These are phyloP conservation scores for Acipenser oxyrinchus DNA, from an alignment of 2,797 vertebrate species.

Conservation along the genomic window DNA sequence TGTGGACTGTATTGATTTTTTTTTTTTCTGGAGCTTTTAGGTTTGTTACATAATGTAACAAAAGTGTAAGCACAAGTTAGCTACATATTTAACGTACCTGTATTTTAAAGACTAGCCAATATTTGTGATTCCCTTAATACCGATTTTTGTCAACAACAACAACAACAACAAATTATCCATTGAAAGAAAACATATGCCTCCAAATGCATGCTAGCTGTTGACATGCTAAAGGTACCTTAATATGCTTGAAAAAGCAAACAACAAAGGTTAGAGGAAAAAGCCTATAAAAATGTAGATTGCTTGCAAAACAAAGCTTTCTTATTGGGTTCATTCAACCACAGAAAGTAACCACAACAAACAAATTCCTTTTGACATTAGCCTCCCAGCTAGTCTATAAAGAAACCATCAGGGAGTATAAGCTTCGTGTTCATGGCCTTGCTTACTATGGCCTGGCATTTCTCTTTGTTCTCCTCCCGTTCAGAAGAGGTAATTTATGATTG, in stretches of 20 bases:
- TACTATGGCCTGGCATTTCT: conserved; percentile 2
- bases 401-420: conserved; percentile 31
- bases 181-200: background rate
- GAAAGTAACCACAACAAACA: conserved; percentile 51
- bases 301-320: conserved; percentile 4
- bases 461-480: conserved; percentile 40
- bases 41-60: too few species aligned
- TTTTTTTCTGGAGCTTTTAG: too few species aligned
- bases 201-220: background rate
- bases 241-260: too few species aligned
- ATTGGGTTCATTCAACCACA: conserved; percentile 30
- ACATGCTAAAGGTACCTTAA: background rate
- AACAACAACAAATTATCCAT: background rate
- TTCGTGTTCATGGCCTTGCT: conserved; percentile 13
- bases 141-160: too few species aligned
- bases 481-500: conserved; percentile 29
- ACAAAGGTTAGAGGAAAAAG: too few species aligned
- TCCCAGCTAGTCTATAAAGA: conserved; percentile 50
- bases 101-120: too few species aligned
- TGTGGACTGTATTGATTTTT: too few species aligned
- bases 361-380: conserved; percentile 40
- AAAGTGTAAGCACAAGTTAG: too few species aligned
- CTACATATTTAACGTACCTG: too few species aligned
- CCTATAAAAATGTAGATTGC: background rate
- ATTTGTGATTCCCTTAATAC: too few species aligned